A percentile compares a stretch with the other conserved stretches of the same genome.
Conservation (phyloP, 2,113 vertebrate genomes). For the Tricholaema leucomelas region DNA sequence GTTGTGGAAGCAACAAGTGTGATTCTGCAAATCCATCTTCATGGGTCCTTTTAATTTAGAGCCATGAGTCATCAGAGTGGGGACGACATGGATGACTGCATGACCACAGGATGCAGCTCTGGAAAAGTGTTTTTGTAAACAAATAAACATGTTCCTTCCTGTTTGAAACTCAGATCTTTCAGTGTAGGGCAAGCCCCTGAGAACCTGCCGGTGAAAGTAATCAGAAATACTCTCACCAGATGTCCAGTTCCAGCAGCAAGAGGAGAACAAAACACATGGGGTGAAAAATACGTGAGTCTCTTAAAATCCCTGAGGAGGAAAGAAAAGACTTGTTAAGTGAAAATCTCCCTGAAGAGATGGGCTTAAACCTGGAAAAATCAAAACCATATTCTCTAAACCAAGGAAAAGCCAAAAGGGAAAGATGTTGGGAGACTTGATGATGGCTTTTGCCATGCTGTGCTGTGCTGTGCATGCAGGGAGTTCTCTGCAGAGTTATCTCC, state of each 20-base stretch:
- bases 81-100: background rate
- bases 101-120: conserved; percentile 59
- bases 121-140: conserved; percentile 61
- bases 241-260: background rate
- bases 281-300: background rate
- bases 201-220: conserved; percentile 24
- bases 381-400: background rate
- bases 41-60: conserved; percentile 49
- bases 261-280: background rate
- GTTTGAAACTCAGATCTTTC: conserved; percentile 32
- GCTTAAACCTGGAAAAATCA: background rate
- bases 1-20: conserved; percentile 3
- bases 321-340: background rate
- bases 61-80: background rate
- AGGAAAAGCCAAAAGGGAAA: background rate
- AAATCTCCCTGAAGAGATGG: background rate
- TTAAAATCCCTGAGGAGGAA: background rate
- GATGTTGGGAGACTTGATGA: background rate
- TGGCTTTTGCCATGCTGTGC: background rate
- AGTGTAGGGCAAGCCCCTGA: background rate
- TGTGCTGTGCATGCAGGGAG: rapidly evolving
- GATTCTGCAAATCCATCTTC: background rate
- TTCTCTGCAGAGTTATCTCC: background rate
- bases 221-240: background rate
- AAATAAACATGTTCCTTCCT: conserved; percentile 65